Conservation (phyloP, 1,140 invertebrate genomes). For the Drosophila biarmipes region DNA sequence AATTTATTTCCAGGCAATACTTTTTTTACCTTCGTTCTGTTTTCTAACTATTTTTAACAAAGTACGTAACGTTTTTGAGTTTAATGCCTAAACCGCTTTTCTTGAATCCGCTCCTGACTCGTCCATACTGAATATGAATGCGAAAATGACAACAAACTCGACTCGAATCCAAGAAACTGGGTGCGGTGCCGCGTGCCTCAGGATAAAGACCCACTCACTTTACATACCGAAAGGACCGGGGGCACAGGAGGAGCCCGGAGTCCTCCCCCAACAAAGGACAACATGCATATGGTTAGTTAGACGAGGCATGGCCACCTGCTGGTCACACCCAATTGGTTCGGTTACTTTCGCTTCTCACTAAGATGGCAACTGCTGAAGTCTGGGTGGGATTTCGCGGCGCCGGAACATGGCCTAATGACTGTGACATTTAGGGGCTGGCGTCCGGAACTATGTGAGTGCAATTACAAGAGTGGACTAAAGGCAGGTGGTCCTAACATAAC, state of each 20-base stretch:
- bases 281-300: conserved; percentile 75
- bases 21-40: no score
- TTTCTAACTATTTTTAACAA: not conserved
- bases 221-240: conserved; percentile 47
- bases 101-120: conserved; percentile 6
- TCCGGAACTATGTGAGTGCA: conserved; percentile 63
- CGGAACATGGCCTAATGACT: conserved; percentile 61
- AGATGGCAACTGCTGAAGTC: conserved; percentile 16
- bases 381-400: conserved; percentile 28
- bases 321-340: conserved; percentile 65
- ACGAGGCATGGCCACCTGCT: conserved; percentile 49
- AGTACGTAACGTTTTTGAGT: no score
- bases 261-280: conserved; percentile 54
- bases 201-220: conserved; percentile 47
- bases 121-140: conserved; percentile 50
- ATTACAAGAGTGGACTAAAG: conserved; percentile 26
- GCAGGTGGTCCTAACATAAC: not conserved
- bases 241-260: not conserved
- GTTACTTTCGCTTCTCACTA: conserved; percentile 14
- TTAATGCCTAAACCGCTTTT: not conserved
- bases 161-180: conserved; percentile 53
- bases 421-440: conserved; percentile 51
- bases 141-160: conserved; percentile 72
- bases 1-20: no score
- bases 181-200: conserved; percentile 64